Conservation (phyloP, 2,888 invertebrate genomes). For the Parnassius orleans region DNA sequence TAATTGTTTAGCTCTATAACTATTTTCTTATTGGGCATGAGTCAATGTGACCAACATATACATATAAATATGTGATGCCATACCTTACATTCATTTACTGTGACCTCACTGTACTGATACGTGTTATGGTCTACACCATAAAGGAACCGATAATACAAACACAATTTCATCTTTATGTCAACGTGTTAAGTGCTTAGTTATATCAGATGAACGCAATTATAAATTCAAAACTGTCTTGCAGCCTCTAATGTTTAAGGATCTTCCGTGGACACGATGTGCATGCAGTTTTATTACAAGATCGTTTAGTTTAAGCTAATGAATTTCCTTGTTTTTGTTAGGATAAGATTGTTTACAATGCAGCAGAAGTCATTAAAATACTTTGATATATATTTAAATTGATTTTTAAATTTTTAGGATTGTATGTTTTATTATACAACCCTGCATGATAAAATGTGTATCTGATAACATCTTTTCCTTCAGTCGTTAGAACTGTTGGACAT, state of each 20-base stretch:
- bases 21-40: neutral
- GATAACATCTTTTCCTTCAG: no score
- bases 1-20: conserved; percentile 10
- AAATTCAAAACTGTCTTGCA: conserved; percentile 32
- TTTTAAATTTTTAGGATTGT: no score
- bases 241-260: conserved; percentile 32
- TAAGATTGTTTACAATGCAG: no score
- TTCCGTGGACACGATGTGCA: conserved; percentile 32
- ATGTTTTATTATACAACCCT: no score
- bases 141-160: conserved; percentile 10
- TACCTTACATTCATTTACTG: conserved; percentile 15
- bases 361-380: no score
- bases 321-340: conserved; percentile 10
- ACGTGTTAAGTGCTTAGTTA: conserved; percentile 26
- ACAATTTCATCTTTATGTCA: conserved; percentile 27
- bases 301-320: conserved; percentile 19
- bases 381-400: no score
- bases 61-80: conserved; percentile 3
- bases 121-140: conserved; percentile 26
- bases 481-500: no score
- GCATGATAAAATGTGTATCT: no score
- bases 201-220: conserved; percentile 22
- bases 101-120: conserved; percentile 30
- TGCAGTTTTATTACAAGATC: conserved; percentile 11
- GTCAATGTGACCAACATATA: conserved; percentile 8